Evolutionary conservation across 2,888 invertebrate species (phyloP).

Genomic region (Amblyjoppa fuscipennis): DNA sequence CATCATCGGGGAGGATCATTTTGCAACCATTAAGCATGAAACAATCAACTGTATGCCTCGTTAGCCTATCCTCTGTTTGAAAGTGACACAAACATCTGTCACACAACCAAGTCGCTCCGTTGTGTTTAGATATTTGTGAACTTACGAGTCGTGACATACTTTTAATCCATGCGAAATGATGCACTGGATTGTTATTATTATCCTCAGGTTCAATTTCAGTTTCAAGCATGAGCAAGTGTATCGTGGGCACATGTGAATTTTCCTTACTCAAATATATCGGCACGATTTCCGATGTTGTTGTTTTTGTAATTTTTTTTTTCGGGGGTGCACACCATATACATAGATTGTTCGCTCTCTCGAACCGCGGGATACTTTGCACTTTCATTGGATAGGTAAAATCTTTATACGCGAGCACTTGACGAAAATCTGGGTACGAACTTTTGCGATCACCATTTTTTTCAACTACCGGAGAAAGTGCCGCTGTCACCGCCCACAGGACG

Average conservation of each 20-base stretch:
- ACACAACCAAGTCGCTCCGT: neutral
- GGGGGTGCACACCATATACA: neutral
- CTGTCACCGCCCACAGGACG: neutral
- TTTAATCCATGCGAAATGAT: neutral
- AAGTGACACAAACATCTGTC: constrained; percentile 9
- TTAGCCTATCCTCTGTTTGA: neutral
- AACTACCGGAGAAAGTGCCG: neutral
- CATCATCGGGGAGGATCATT: too few species aligned
- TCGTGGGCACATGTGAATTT: neutral
- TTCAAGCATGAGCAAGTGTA: neutral
- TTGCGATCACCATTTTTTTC: neutral
- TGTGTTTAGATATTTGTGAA: neutral
- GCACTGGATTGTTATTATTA: neutral
- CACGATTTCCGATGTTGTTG: neutral
- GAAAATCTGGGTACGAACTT: neutral
- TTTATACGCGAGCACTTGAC: neutral
- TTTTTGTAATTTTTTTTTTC: neutral
- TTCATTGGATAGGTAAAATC: neutral
- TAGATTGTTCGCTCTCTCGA: neutral
- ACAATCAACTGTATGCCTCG: constrained; percentile 36
- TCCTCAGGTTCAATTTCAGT: neutral
- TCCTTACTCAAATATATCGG: neutral
- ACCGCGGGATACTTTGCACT: neutral
- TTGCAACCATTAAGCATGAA: neutral
- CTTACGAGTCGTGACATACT: neutral